These are phyloP conservation scores for Blera fallax DNA, from an alignment of 2,888 invertebrate species.

Conservation along the genomic window DNA sequence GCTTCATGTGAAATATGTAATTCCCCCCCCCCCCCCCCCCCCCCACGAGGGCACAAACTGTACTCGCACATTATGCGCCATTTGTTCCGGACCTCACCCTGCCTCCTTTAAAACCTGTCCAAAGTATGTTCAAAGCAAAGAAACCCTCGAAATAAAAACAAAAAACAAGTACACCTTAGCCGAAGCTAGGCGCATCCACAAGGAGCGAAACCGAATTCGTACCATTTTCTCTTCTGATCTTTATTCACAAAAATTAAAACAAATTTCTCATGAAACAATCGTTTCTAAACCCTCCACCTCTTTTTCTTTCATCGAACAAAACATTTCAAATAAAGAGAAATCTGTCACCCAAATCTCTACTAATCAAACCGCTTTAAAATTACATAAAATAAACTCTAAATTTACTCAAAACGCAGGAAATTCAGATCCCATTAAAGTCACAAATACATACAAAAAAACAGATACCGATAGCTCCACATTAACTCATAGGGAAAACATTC, in stretches of 20 bases:
- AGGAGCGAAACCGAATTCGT: neutral
- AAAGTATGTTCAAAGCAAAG: constrained; percentile 14
- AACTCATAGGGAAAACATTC: neutral
- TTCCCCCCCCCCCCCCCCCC: too few relatives aligned
- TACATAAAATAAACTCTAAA: neutral
- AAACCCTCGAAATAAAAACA: constrained; percentile 14
- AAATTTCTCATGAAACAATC: neutral
- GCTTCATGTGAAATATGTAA: constrained; percentile 13
- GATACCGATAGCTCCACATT: neutral
- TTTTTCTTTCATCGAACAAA: neutral
- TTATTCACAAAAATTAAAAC: constrained; percentile 9
- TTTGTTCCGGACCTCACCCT: constrained; percentile 24
- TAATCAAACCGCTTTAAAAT: neutral
- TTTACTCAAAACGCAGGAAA: neutral
- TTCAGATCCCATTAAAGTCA: neutral
- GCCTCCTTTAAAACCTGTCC: constrained; percentile 5
- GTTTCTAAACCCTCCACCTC: neutral
- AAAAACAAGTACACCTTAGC: constrained; percentile 16
- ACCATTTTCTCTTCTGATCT: neutral
- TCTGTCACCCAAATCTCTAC: neutral
- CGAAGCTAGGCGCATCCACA: constrained; percentile 24
- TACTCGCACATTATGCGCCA: constrained; percentile 4
- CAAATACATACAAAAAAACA: neutral
- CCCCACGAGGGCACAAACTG: too few relatives aligned
- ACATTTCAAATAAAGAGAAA: neutral